Evolutionary conservation across 2,888 invertebrate genomes (phyloP).

Genomic region (Cheiracanthium punctorium): DNA sequence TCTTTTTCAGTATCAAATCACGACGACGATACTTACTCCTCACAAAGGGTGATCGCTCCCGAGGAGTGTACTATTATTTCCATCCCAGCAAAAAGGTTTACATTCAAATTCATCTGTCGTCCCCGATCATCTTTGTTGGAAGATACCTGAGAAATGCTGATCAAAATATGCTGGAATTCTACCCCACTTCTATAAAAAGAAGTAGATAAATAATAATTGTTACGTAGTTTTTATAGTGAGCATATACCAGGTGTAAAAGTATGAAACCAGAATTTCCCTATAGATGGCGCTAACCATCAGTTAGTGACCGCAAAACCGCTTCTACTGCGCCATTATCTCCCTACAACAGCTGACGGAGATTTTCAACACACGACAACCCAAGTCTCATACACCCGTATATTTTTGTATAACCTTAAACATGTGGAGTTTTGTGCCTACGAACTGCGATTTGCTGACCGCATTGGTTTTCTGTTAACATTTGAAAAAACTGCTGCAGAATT

Average conservation of each 20-base stretch:
- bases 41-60: too few species aligned
- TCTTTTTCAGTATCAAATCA: too few species aligned
- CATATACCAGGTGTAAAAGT: background rate
- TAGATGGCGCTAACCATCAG: background rate
- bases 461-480: constrained; percentile 4
- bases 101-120: too few species aligned
- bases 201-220: too few species aligned
- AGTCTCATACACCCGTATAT: background rate
- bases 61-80: too few species aligned
- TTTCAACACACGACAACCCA: background rate
- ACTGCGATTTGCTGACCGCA: background rate
- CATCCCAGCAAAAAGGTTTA: too few species aligned
- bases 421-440: background rate
- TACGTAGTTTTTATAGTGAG: too few species aligned
- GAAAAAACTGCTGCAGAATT: constrained; percentile 2
- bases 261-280: constrained; percentile 3
- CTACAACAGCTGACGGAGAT: background rate
- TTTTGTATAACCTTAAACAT: background rate
- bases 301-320: background rate
- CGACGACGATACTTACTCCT: too few species aligned
- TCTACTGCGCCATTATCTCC: background rate
- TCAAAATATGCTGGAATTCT: too few species aligned
- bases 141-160: too few species aligned
- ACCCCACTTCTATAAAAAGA: too few species aligned
- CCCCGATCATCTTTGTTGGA: too few species aligned